phyloP scores from a whole-genome alignment of 1,140 invertebrate species.

The Pinna nobilis region DNA sequence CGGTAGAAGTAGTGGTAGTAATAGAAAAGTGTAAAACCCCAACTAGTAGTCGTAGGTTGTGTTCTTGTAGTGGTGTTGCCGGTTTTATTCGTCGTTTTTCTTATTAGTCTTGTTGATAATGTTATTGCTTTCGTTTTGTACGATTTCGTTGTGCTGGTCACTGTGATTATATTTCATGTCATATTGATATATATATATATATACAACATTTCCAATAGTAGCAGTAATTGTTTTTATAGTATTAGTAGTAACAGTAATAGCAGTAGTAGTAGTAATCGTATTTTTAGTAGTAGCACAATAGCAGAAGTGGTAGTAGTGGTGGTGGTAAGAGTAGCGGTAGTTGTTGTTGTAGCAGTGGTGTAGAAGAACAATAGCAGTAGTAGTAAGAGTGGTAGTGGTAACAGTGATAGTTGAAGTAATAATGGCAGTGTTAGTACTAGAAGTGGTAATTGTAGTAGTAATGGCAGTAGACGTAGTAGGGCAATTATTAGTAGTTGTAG shows the following conservation, averaged over 20 bases:
- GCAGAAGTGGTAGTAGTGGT: neutral
- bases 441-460: constrained; percentile 1
- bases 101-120: too few relatives aligned
- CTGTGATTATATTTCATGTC: too few relatives aligned
- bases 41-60: too few relatives aligned
- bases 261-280: neutral
- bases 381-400: constrained; percentile 5
- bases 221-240: neutral
- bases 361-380: neutral
- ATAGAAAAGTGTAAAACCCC: too few relatives aligned
- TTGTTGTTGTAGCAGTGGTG: constrained; percentile 1
- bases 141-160: too few relatives aligned
- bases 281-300: neutral
- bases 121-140: too few relatives aligned
- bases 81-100: too few relatives aligned
- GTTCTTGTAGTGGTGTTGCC: too few relatives aligned
- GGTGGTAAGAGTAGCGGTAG: neutral
- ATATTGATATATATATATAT: too few relatives aligned
- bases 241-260: neutral
- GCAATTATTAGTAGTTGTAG: neutral
- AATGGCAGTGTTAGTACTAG: neutral
- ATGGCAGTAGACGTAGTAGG: neutral
- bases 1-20: too few relatives aligned
- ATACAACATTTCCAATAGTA: neutral
- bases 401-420: constrained; percentile 5